Conservation (phyloP, 2,113 vertebrate genomes). For the Callorhinus ursinus region DNA sequence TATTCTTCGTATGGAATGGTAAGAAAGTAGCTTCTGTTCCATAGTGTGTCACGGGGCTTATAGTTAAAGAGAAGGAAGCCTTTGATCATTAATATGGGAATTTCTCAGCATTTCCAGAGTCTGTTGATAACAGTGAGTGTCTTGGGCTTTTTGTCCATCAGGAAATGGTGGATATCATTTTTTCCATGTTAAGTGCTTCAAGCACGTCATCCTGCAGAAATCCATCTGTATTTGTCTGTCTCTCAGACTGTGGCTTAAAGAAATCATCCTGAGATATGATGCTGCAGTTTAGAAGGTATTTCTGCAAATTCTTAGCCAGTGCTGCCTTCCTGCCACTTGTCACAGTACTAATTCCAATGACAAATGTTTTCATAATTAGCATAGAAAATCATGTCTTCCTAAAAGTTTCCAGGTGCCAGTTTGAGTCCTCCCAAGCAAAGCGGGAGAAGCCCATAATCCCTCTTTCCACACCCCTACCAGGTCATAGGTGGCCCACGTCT, state of each 20-base stretch:
- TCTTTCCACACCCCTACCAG: rapidly evolving
- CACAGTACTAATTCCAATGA: constrained; percentile 83
- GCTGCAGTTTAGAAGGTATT: constrained; percentile 90
- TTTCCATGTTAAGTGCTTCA: constrained; percentile 94
- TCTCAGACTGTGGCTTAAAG: constrained; percentile 93
- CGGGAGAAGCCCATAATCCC: rapidly evolving
- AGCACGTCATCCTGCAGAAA: constrained; percentile 96
- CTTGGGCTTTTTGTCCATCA: constrained; percentile 86
- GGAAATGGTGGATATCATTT: constrained; percentile 89
- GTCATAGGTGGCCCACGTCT: neutral
- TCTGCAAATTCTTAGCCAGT: constrained; percentile 88
- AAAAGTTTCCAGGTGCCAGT: neutral
- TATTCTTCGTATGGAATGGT: constrained; percentile 94
- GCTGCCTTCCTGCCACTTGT: constrained; percentile 97
- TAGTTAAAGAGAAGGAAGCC: constrained; percentile 96
- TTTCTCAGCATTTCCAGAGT: constrained; percentile 58
- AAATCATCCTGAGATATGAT: constrained; percentile 93
- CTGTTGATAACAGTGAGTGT: constrained; percentile 60
- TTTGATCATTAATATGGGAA: constrained; percentile 92
- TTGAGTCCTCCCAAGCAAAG: rapidly evolving
- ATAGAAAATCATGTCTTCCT: neutral
- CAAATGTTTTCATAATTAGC: neutral
- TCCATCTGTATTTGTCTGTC: constrained; percentile 91
- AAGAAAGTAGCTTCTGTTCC: constrained; percentile 93
- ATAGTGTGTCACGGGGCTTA: constrained; percentile 89